These are phyloP conservation scores for Lypha dubia DNA, from an alignment of 2,888 invertebrate species.

Conservation along the genomic window DNA sequence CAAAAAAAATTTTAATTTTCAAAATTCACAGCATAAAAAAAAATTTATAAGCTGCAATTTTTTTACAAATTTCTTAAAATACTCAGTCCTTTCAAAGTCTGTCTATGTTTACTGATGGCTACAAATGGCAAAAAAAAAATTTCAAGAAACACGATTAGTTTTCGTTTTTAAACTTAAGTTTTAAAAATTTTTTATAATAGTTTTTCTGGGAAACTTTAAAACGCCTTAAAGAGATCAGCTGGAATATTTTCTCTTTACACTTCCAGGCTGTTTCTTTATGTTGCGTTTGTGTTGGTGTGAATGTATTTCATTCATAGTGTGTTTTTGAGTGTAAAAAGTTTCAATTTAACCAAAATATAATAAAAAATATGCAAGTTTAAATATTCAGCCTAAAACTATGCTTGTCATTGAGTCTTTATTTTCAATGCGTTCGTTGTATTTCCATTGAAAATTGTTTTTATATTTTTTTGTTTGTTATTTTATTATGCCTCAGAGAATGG, in stretches of 20 bases:
- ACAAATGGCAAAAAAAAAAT: too few species aligned
- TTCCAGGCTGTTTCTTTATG: not conserved
- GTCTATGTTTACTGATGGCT: conserved; percentile 12
- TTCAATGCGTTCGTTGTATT: conserved; percentile 2
- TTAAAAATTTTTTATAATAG: conserved; percentile 9
- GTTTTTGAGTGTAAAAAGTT: not conserved
- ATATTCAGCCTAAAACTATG: conserved; percentile 60
- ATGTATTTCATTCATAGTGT: not conserved
- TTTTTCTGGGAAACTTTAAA: conserved; percentile 31
- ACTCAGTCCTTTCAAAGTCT: not conserved
- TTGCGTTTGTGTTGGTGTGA: not conserved
- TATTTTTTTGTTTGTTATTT: too few species aligned
- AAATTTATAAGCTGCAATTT: not conserved
- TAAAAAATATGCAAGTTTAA: conserved; percentile 34
- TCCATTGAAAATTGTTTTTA: not conserved
- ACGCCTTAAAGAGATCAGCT: conserved; percentile 33
- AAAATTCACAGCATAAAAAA: not conserved
- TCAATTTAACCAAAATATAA: too few species aligned
- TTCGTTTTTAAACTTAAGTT: not conserved
- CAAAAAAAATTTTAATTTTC: too few species aligned
- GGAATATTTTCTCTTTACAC: conserved; percentile 30
- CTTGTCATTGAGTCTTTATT: conserved; percentile 30
- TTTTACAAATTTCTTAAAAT: not conserved
- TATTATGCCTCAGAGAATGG: too few species aligned
- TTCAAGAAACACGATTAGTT: conserved; percentile 8